phyloP scores from a whole-genome alignment of 2,797 vertebrate species.

The Tarsius wallacei region DNA sequence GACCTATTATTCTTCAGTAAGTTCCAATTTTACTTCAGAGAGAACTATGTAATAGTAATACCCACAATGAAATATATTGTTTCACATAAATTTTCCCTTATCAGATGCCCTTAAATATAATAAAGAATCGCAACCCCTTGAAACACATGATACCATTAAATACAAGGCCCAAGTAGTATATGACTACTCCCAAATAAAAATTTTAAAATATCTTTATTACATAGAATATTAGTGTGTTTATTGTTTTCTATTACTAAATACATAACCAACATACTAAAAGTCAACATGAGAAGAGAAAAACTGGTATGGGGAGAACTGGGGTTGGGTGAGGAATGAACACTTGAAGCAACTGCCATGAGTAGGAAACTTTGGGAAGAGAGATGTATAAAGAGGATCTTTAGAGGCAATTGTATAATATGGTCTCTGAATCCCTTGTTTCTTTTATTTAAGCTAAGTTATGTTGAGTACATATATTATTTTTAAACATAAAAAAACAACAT shows the following conservation, averaged over 20 bases:
- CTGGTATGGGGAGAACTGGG: not conserved
- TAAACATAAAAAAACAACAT: constrained; percentile 23
- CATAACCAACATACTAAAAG: constrained; percentile 39
- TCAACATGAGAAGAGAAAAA: not conserved
- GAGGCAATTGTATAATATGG: not conserved
- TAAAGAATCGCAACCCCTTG: not conserved
- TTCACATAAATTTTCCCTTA: not conserved
- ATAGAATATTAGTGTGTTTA: not conserved
- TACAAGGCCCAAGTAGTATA: not conserved
- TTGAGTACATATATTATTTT: constrained; percentile 5
- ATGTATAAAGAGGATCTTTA: not conserved
- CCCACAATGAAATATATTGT: not conserved
- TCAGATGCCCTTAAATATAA: constrained; percentile 3
- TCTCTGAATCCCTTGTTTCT: constrained; percentile 13
- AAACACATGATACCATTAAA: constrained; percentile 9
- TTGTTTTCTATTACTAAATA: constrained; percentile 18
- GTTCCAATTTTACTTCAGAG: constrained; percentile 35
- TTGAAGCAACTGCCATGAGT: not conserved
- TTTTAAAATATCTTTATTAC: not conserved
- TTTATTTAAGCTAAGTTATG: not conserved
- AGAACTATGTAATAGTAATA: not conserved
- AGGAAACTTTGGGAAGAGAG: constrained; percentile 20
- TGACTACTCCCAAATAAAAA: constrained; percentile 42
- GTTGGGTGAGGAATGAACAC: not conserved
- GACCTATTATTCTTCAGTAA: constrained; percentile 8